Evolutionary conservation across 2,113 vertebrate species (phyloP).

Genomic region (Microtus pennsylvanicus): DNA sequence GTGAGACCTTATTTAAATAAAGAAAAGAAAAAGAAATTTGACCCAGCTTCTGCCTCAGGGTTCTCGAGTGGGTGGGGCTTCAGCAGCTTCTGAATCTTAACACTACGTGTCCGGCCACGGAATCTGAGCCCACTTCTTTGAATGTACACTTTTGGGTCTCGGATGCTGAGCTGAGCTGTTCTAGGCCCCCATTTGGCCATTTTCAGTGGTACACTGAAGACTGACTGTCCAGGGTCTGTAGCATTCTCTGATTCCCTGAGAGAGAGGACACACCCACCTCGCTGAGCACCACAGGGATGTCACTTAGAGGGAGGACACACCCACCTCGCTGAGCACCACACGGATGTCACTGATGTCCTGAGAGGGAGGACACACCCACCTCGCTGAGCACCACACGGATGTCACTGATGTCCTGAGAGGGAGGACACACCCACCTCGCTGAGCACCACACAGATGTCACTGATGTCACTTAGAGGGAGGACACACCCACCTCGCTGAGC

Average conservation of each 20-base stretch:
- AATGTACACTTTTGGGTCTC: not conserved
- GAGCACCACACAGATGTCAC: no score
- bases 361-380: no score
- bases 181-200: not conserved
- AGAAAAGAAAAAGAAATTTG: not conserved
- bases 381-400: not conserved
- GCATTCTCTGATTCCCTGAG: not conserved
- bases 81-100: constrained; percentile 1
- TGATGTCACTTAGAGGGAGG: no score
- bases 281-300: no score
- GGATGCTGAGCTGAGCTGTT: not conserved
- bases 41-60: not conserved
- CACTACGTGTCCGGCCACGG: not conserved
- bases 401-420: not conserved
- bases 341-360: no score
- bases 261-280: no score
- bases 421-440: no score
- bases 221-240: not conserved
- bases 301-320: not conserved
- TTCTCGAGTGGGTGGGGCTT: not conserved
- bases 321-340: not conserved
- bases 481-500: no score
- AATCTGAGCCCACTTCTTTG: not conserved
- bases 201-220: not conserved
- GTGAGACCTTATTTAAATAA: not conserved